A percentile compares a stretch with the other conserved stretches of the same genome.
phyloP scores from a whole-genome alignment of 2,797 vertebrate genomes.

The Silurus lanzhouensis region DNA sequence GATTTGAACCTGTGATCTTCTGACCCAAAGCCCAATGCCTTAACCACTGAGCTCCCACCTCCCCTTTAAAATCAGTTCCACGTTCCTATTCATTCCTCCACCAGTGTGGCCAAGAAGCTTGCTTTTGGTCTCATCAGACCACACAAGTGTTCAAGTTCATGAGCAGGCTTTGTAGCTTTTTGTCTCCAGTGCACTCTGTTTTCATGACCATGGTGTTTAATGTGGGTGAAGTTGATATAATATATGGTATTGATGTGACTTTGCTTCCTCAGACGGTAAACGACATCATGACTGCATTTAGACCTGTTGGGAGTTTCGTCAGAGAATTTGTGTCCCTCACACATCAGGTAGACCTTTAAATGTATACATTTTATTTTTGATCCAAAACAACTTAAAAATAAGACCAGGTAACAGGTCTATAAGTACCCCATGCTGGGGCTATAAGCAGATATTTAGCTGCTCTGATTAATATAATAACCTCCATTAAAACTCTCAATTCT shows the following conservation, averaged over 20 bases:
- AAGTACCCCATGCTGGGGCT: too few species aligned
- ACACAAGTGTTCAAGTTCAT: neutral
- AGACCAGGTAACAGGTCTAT: neutral
- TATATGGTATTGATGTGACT: neutral
- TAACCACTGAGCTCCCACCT: too few species aligned
- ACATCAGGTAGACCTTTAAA: slow-evolving; percentile 56
- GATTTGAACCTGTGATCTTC: too few species aligned
- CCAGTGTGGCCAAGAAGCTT: too few species aligned
- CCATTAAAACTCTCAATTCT: neutral
- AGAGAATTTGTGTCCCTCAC: slow-evolving; percentile 73
- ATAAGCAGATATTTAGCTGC: too few species aligned
- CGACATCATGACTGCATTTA: slow-evolving; percentile 63
- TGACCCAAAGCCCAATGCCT: too few species aligned
- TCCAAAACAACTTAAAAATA: neutral
- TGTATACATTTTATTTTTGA: neutral
- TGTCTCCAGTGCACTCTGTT: neutral
- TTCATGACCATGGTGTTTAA: neutral
- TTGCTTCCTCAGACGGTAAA: slow-evolving; percentile 63
- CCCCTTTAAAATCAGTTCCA: neutral
- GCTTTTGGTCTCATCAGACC: neutral
- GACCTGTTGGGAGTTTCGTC: slow-evolving; percentile 69
- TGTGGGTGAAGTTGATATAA: neutral
- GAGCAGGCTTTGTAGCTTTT: neutral
- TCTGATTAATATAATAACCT: neutral
- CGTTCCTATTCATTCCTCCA: neutral